These are phyloP conservation scores for Drosophila subsilvestris DNA, from an alignment of 2,888 invertebrate species.

Conservation along the genomic window DNA sequence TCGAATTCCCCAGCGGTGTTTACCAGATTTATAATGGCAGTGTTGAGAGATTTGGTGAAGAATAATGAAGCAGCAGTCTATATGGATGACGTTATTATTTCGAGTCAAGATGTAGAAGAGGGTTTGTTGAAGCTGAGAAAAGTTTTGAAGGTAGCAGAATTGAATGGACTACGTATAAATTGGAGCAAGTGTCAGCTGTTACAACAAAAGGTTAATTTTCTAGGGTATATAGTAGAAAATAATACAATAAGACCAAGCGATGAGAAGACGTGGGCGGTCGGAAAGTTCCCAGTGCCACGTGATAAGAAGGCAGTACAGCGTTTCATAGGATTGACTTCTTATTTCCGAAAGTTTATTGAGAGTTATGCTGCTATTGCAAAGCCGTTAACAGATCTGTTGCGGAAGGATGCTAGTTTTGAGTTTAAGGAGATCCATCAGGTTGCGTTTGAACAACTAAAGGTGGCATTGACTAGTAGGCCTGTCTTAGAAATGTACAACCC, in stretches of 20 bases:
- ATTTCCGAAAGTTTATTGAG: neutral
- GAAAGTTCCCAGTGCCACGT: neutral
- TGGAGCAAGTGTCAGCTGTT: no score
- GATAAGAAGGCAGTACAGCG: neutral
- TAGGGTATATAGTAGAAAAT: neutral
- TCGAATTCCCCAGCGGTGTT: neutral
- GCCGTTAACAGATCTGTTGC: no score
- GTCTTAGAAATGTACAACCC: no score
- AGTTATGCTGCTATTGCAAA: no score
- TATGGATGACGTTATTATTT: neutral
- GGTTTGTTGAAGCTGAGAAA: neutral
- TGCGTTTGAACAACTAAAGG: neutral
- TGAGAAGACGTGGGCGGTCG: no score
- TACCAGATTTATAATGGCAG: constrained; percentile 1
- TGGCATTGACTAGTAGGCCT: neutral
- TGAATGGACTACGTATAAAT: no score
- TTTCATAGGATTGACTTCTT: no score
- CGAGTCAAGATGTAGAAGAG: neutral
- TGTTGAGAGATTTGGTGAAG: neutral
- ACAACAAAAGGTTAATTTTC: no score
- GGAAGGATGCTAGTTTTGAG: no score
- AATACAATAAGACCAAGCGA: neutral
- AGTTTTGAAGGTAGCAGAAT: no score
- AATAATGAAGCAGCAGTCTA: no score
- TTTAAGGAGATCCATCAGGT: no score